Conservation (phyloP, 1,140 invertebrate genomes). For the Parapsyche elsis region DNA sequence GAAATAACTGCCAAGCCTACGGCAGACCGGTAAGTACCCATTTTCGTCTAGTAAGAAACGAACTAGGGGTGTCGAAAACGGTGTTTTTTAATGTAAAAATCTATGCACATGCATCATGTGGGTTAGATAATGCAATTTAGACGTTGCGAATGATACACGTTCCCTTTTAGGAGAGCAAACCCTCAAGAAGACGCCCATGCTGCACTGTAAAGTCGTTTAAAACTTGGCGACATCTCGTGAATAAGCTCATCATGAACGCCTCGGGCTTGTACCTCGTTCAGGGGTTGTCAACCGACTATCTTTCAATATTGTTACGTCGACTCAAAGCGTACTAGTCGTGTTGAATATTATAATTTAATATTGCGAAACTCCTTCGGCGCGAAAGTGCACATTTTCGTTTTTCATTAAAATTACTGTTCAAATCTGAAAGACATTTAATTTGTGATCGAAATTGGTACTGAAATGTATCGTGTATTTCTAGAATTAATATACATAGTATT, state of each 20-base stretch:
- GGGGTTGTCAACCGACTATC: neutral
- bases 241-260: conserved; percentile 44
- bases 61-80: neutral
- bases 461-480: too few species aligned
- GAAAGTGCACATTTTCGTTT: too few species aligned
- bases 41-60: neutral
- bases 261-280: neutral
- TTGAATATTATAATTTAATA: too few species aligned
- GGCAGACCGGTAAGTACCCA: too few species aligned
- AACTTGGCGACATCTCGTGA: conserved; percentile 45
- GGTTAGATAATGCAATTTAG: conserved; percentile 39
- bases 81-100: neutral
- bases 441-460: too few species aligned
- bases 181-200: neutral
- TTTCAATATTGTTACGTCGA: too few species aligned
- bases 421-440: too few species aligned
- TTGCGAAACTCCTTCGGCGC: too few species aligned
- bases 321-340: too few species aligned
- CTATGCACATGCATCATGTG: neutral
- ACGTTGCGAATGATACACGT: conserved; percentile 33
- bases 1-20: too few species aligned
- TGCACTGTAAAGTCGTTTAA: conserved; percentile 44
- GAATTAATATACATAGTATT: too few species aligned
- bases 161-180: conserved; percentile 34
- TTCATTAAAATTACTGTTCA: too few species aligned